Conservation (phyloP, 2,113 vertebrate genomes). For the Emydura subglobosa region DNA sequence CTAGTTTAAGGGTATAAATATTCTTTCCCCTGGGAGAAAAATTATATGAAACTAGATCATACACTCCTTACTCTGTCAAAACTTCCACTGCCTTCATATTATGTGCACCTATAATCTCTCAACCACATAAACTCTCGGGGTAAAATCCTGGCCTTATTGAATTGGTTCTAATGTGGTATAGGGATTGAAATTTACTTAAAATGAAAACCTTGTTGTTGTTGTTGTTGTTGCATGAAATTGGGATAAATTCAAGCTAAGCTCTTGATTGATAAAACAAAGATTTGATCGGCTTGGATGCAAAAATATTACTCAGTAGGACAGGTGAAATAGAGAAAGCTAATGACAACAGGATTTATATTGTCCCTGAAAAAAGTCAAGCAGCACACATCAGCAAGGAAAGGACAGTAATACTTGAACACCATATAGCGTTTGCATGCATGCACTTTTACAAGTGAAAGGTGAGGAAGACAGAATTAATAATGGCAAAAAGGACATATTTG, state of each 20-base stretch:
- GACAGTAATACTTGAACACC: not conserved
- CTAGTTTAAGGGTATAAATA: too few species aligned
- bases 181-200: not conserved
- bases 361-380: not conserved
- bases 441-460: not conserved
- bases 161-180: not conserved
- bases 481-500: constrained; percentile 2
- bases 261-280: not conserved
- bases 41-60: not conserved
- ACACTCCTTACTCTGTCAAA: not conserved
- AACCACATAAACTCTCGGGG: not conserved
- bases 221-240: not conserved
- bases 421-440: not conserved
- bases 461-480: constrained; percentile 37
- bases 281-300: constrained; percentile 11
- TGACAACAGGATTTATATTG: not conserved
- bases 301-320: not conserved
- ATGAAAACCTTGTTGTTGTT: not conserved
- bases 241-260: not conserved
- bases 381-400: not conserved
- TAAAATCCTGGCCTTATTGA: not conserved
- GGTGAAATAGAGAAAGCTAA: not conserved
- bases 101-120: not conserved
- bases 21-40: not conserved
- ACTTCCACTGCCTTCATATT: not conserved